Conservation (phyloP, 2,113 vertebrate genomes). For the Lathamus discolor region DNA sequence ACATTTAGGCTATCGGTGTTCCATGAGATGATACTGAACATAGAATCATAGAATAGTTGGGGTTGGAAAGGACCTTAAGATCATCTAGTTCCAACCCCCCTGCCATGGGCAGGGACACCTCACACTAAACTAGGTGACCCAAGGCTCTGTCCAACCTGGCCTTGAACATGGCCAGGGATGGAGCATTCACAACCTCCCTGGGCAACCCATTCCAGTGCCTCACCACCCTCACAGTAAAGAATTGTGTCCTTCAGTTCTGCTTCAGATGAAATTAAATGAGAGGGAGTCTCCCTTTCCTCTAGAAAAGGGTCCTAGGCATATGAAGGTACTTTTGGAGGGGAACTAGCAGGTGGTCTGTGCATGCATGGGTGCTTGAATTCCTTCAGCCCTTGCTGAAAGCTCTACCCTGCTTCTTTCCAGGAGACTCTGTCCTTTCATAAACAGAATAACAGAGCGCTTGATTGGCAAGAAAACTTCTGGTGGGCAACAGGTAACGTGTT, state of each 20-base stretch:
- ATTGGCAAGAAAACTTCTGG: background rate
- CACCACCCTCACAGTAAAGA: too few relatives aligned
- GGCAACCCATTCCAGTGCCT: too few relatives aligned
- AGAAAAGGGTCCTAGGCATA: background rate
- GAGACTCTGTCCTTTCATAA: background rate
- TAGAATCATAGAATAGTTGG: too few relatives aligned
- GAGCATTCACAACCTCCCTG: too few relatives aligned
- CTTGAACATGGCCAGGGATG: too few relatives aligned
- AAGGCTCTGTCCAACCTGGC: too few relatives aligned
- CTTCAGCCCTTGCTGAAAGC: background rate
- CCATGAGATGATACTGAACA: background rate
- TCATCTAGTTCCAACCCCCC: too few relatives aligned
- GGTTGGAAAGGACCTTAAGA: too few relatives aligned
- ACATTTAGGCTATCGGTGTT: background rate
- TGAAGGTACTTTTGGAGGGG: background rate
- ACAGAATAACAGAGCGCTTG: fast-evolving
- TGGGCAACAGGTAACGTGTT: fast-evolving
- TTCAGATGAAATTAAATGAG: background rate
- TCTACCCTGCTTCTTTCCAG: background rate
- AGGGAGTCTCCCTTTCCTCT: background rate
- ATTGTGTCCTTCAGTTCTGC: background rate
- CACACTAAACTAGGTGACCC: too few relatives aligned
- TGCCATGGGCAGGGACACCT: too few relatives aligned
- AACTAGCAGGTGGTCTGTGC: background rate
- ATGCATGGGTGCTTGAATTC: background rate